Evolutionary conservation across 2,113 vertebrate species (phyloP).

Genomic region (Brachyistius frenatus): DNA sequence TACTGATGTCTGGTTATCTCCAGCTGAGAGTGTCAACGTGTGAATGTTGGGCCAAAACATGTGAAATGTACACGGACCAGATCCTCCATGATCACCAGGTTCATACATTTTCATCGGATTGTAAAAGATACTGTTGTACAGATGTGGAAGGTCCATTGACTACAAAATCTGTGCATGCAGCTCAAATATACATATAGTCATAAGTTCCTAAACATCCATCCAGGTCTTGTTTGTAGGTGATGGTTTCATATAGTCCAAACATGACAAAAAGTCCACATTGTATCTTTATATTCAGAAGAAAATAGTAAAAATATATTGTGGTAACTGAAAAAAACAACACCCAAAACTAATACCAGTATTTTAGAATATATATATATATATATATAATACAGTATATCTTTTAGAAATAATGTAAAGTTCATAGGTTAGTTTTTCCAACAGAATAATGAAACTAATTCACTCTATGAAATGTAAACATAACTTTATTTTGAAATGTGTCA

Average conservation of each 20-base stretch:
- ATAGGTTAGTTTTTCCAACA: too few relatives aligned
- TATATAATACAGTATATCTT: too few relatives aligned
- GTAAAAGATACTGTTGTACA: background rate
- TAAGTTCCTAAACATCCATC: background rate
- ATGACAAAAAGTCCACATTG: background rate
- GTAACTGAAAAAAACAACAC: background rate
- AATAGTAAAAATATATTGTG: background rate
- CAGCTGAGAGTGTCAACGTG: slow-evolving; percentile 38
- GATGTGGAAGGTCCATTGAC: background rate
- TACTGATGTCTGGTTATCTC: slow-evolving; percentile 47
- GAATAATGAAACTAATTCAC: background rate
- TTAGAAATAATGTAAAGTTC: too few relatives aligned
- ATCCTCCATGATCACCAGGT: background rate
- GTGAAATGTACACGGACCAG: slow-evolving; percentile 37
- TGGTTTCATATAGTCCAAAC: background rate
- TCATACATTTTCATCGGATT: background rate
- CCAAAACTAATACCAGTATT: too few relatives aligned
- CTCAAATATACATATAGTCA: background rate
- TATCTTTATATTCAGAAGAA: background rate
- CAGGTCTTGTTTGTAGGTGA: too few relatives aligned
- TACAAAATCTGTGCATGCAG: background rate
- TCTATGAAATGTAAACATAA: background rate
- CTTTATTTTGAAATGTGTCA: background rate
- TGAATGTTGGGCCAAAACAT: slow-evolving; percentile 41
- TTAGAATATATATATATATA: too few relatives aligned